Percentiles rank a stretch among this genome's conserved stretches.
Evolutionary conservation across 1,140 invertebrate genomes (phyloP).

Genomic region (Zophobas atratus): DNA sequence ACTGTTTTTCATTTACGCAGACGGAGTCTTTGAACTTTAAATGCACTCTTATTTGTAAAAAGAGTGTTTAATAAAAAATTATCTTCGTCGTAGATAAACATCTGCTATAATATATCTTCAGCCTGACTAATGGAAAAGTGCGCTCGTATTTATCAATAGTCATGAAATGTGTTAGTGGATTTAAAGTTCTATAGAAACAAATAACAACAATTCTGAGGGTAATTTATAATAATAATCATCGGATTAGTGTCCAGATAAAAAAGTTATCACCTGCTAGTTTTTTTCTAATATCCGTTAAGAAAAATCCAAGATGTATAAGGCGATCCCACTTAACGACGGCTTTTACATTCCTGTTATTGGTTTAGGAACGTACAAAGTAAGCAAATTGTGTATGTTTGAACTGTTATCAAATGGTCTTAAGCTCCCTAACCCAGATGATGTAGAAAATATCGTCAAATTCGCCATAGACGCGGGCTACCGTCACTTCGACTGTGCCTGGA

Average conservation of each 20-base stretch:
- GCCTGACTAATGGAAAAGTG: background rate
- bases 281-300: background rate
- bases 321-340: constrained; percentile 73
- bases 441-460: constrained; percentile 73
- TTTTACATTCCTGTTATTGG: constrained; percentile 76
- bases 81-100: constrained; percentile 4
- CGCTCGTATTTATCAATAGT: background rate
- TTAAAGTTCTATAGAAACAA: background rate
- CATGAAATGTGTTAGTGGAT: background rate
- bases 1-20: background rate
- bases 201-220: constrained; percentile 1
- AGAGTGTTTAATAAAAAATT: background rate
- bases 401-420: constrained; percentile 63
- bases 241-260: constrained; percentile 6
- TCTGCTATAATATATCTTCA: background rate
- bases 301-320: constrained; percentile 48
- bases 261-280: background rate
- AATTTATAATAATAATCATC: background rate
- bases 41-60: background rate
- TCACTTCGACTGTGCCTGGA: constrained; percentile 84
- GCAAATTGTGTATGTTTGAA: constrained; percentile 46
- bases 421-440: constrained; percentile 76
- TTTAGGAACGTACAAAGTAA: constrained; percentile 81
- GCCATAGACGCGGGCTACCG: constrained; percentile 90
- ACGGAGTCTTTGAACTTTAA: background rate